phyloP scores from a whole-genome alignment of 2,113 vertebrate genomes.

The Ibidorhyncha struthersii region DNA sequence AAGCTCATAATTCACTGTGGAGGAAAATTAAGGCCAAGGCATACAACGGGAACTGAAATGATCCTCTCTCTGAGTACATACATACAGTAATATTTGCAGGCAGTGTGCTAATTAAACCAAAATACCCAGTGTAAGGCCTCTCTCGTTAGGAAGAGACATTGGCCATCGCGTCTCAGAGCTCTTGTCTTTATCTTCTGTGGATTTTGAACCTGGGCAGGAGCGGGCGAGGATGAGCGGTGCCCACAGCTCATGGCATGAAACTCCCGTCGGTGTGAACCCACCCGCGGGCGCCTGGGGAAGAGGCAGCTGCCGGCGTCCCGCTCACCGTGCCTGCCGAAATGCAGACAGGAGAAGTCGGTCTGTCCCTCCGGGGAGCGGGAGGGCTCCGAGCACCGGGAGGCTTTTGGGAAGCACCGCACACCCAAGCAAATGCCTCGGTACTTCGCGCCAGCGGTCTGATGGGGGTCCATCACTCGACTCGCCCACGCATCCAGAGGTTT shows the following conservation, averaged over 20 bases:
- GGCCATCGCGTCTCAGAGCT: not conserved
- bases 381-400: not conserved
- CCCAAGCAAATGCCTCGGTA: not conserved
- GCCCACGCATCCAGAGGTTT: not conserved
- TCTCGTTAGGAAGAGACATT: not conserved
- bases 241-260: not conserved
- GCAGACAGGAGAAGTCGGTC: not conserved
- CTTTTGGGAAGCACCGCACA: not conserved
- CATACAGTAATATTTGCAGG: not conserved
- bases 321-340: accelerated
- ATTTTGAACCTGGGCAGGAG: not conserved
- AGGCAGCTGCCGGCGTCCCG: not conserved
- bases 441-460: accelerated
- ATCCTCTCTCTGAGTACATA: not conserved
- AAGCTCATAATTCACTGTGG: not conserved
- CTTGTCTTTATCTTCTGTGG: not conserved
- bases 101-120: not conserved
- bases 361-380: not conserved
- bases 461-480: not conserved
- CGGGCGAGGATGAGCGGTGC: accelerated
- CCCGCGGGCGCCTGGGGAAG: not conserved
- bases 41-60: not conserved
- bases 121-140: too few species aligned
- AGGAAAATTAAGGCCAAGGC: not conserved
- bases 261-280: accelerated